Evolutionary conservation across 2,797 vertebrate species (phyloP), one percentile per base, ranked within the genome.

Genomic region (Pantherophis vulpinus): DNA sequence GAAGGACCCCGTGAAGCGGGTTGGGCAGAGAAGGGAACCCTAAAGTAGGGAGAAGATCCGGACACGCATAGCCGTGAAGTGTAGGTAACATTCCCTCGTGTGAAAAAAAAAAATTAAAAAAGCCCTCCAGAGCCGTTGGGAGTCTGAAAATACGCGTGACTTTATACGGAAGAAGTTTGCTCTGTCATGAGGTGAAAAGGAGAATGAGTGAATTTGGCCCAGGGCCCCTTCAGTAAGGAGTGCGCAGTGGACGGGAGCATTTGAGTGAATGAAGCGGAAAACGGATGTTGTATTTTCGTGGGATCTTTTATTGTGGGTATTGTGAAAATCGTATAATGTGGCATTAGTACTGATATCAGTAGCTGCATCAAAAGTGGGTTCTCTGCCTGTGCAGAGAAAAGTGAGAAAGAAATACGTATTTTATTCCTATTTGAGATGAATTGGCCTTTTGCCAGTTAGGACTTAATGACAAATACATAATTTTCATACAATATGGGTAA

Each of bases 61-160:
- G 55, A 51, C 70, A 37, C 51, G 29, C 16, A 14, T 18, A 27
- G 20, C 47, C 23, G 42, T 54, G 12, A 32, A 18, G 32, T 29
- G 27, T 51, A 63, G 42, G 54, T 59, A 51, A 29, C 1, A 1
- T n/a, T 29, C 18, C 56, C 23, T 29, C 37, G 5, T 4, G 47
- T 8, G 11, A 63, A 60, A 25, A 59, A 11, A 5, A 47, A 32
- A 27, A 47, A 47, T 5, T 47, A 47, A 47, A 54, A 47, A 51
- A 37, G 16, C 10, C 47, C 18, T 14, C 74, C 23, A n/a, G 23
- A 10, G n/a, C 10, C n/a, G 0, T 0, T 1, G 0, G 0, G 0
- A 25, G 61, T 51, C 8, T 89, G 51, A 91, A 58, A 89, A 89
- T 83, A 86, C 3, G 37, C 6, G 23, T 56, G 51, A 66, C 37